A percentile compares a stretch with the other conserved stretches of the same genome.
phyloP scores from a whole-genome alignment of 2,113 vertebrate genomes.

The Psammodynastes pulverulentus region DNA sequence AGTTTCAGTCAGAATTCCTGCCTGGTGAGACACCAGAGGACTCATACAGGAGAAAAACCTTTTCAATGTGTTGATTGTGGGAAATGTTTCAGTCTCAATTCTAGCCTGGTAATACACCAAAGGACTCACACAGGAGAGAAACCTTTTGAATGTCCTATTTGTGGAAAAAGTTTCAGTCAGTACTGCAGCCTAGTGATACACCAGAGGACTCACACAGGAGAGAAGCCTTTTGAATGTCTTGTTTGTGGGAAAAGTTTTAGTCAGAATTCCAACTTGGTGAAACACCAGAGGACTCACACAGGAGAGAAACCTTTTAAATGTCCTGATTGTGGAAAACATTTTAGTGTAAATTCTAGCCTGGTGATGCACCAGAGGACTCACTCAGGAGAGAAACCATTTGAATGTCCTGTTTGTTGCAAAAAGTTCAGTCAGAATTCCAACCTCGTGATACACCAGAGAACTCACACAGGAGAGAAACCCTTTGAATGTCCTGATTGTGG shows the following conservation, averaged over 20 bases:
- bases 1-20: not conserved
- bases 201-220: no score
- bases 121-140: not conserved
- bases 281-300: no score
- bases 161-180: no score
- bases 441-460: not conserved
- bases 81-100: not conserved
- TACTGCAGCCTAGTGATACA: no score
- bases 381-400: not conserved
- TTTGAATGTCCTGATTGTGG: not conserved
- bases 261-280: no score
- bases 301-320: not conserved
- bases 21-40: not conserved
- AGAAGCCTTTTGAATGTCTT: no score
- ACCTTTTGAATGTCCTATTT: not conserved
- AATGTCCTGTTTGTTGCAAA: not conserved
- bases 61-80: not conserved
- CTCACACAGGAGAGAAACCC: not conserved
- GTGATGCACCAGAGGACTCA: not conserved
- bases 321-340: not conserved
- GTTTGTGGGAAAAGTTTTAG: no score
- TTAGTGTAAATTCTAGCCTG: not conserved
- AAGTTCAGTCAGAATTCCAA: not conserved
- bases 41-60: not conserved
- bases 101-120: not conserved